Evolutionary conservation across 2,113 vertebrate genomes (phyloP), one percentile per base, ranked within the genome.

Genomic region (Apteryx owenii): DNA sequence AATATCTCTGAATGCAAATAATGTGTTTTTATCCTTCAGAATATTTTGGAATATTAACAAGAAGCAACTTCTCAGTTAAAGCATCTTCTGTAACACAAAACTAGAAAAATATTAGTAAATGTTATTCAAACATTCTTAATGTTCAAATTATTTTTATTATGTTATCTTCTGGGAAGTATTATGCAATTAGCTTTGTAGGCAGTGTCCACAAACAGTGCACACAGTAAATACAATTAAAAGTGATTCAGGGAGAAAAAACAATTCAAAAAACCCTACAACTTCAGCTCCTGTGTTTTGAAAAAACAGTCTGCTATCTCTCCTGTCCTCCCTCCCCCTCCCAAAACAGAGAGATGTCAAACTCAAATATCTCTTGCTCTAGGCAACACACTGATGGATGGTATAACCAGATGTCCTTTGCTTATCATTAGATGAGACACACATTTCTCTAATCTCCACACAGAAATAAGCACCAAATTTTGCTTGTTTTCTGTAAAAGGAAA

Each of bases 301-400:
- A 48, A 95, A 51, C 42, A 79, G 5, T 17, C 53, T 82, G 70
- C 26, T 81, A 7, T 62, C 42, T 82, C 70, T 29, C 40, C 54
- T 85, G 19, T 79, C n/a, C 38, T 88, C 44, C 18, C 40, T 85
- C 76, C 64, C 54, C 25, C 60, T 92, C 76, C 82, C 64, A 54
- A 83, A 90, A 83, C 56, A 94, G 21, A 76, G 93, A 69, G 83
- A 86, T 84, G 93, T 95, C 96, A 97, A 68, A 95, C 94, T 89
- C 89, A 79, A 82, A 22, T 88, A n/a, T 94, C 93, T 93, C 79
- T 96, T 95, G 91, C 95, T 97, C 38, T 83, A 91, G 94, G 94
- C 91, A 0, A 90, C 33, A 88, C 46, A 9, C 53, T 96, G 93
- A 95, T 81, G 87, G 91, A 95, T 95, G 72, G 64, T 75, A 44